Evolutionary conservation across 2,888 invertebrate genomes (phyloP).

Genomic region (Ischnus inquisitorius): DNA sequence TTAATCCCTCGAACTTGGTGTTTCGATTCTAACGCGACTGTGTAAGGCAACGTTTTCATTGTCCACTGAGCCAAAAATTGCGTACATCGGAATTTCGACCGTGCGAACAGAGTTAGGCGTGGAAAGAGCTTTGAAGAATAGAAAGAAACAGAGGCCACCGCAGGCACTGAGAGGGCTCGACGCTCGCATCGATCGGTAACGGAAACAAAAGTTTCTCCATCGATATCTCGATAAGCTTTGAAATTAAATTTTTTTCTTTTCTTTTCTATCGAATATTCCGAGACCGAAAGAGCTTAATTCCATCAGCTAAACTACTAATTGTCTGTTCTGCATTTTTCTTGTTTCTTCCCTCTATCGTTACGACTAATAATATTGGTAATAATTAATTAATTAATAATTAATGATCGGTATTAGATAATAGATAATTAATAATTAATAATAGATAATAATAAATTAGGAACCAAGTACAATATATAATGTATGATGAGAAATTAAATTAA

Average conservation of each 20-base stretch:
- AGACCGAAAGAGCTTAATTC: conserved; percentile 6
- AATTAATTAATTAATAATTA: conserved; percentile 77
- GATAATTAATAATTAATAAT: conserved; percentile 76
- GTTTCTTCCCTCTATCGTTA: conserved; percentile 70
- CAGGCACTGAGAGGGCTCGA: conserved; percentile 47
- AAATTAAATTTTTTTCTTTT: not conserved
- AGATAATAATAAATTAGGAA: conserved; percentile 84
- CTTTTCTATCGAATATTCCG: not conserved
- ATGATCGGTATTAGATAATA: conserved; percentile 79
- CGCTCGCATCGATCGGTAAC: conserved; percentile 39
- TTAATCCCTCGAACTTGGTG: conserved; percentile 41
- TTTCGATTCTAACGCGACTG: conserved; percentile 16
- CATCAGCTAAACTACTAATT: conserved; percentile 31
- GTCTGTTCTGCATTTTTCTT: conserved; percentile 50
- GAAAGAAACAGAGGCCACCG: conserved; percentile 58
- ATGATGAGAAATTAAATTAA: conserved; percentile 81
- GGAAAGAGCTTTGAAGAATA: conserved; percentile 37
- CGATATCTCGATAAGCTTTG: not conserved
- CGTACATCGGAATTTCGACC: conserved; percentile 5
- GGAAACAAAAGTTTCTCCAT: conserved; percentile 8
- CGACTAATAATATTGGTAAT: conserved; percentile 74
- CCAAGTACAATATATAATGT: conserved; percentile 83
- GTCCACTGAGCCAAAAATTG: conserved; percentile 15
- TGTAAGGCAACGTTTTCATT: conserved; percentile 38
- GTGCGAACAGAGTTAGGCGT: conserved; percentile 13